Evolutionary conservation across 2,888 invertebrate genomes (phyloP), one percentile per base, ranked within the genome.

Genomic region (Drymonia ruficornis): DNA sequence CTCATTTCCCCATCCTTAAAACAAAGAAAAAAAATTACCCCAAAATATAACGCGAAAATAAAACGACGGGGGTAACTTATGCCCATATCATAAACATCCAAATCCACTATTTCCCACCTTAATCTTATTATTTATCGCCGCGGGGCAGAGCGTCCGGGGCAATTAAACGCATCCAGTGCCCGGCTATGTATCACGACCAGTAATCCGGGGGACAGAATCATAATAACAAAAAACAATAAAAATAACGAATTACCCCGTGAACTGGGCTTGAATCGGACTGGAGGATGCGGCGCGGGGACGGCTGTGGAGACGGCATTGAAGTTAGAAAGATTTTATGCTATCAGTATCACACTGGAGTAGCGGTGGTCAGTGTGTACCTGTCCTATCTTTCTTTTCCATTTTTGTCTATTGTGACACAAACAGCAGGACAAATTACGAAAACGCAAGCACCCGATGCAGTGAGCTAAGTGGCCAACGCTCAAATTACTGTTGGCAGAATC

Each of bases 221-320:
- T 91, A 91, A 91, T 91, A 92, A 92, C 89, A 91, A 91, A 91
- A 91, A 92, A 91, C 91, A 91, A 92, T 91, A 91, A 92, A 92
- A 92, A 90, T 92, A 92, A 92, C 89, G 89, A 87, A 92, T 91
- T 87, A 88, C 89, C 81, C 86, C 85, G 86, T 80, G 89, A 86
- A 89, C 87, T 86, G 80, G 74, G 85, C 83, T 82, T 67, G 87
- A 81, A 86, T 87, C 76, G 85, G 85, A 80, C 78, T 76, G 67
- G 79, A 81, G 81, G 76, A 76, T 67, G 68, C 55, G 52, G 81
- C 42, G 59, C 59, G 75, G 50, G 28, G 67, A 28, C 31, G 18
- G 31, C 3, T 0, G 55, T 80, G 78, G 86, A 86, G 82, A 67
- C 50, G 70, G 0, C 51, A 9, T 63, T 61, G 2, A 0, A 28